phyloP scores from a whole-genome alignment of 2,888 invertebrate genomes.

The Nephrotoma appendiculata region DNA sequence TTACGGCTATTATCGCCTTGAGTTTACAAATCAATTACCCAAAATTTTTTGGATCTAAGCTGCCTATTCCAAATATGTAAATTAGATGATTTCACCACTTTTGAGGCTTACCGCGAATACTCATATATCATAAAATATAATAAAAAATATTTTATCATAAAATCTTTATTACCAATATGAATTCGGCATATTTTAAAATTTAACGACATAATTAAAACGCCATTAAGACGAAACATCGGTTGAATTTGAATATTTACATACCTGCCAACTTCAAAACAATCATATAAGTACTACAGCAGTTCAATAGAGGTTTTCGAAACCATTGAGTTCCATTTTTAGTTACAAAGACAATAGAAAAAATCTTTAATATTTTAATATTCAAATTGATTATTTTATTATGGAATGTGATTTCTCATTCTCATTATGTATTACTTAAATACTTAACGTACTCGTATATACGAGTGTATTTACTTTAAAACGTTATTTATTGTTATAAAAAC shows the following conservation, averaged over 20 bases:
- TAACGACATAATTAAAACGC: not conserved
- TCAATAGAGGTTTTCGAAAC: no score
- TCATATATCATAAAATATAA: not conserved
- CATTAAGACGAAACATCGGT: not conserved
- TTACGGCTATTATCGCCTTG: no score
- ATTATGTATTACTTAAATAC: not conserved
- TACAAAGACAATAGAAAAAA: not conserved
- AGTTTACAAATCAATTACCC: no score
- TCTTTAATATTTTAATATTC: not conserved
- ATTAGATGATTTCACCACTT: not conserved
- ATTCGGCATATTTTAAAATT: not conserved
- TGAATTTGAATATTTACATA: not conserved
- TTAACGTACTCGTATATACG: not conserved
- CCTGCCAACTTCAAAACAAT: not conserved
- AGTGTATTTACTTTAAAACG: no score
- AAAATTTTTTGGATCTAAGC: no score
- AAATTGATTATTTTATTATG: not conserved
- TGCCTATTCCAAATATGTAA: no score
- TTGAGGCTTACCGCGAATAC: not conserved
- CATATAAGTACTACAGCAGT: not conserved
- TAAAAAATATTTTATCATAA: not conserved
- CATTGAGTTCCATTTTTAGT: not conserved
- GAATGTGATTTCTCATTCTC: not conserved
- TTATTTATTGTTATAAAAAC: no score
- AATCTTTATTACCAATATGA: not conserved